These are phyloP conservation scores for Lepeophtheirus nordmannii DNA, from an alignment of 2,888 invertebrate species.

Conservation along the genomic window DNA sequence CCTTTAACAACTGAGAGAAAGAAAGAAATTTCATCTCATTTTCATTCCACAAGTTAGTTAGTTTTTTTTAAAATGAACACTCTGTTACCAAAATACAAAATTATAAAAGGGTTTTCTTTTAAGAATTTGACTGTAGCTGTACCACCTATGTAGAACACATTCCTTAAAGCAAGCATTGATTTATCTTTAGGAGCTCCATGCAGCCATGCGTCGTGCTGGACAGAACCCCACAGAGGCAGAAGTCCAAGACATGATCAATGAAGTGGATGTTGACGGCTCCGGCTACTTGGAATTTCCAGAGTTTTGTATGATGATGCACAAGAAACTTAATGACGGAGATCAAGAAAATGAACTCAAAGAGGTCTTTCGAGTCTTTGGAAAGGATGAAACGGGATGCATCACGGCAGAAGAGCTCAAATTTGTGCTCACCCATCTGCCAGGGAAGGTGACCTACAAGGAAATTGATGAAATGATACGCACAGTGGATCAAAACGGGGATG, in stretches of 20 bases:
- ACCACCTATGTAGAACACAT: too few relatives aligned
- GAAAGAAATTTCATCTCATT: too few relatives aligned
- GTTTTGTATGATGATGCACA: slow-evolving; percentile 24
- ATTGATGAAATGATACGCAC: slow-evolving; percentile 23
- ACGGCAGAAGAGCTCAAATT: slow-evolving; percentile 25
- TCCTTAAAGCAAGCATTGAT: too few relatives aligned
- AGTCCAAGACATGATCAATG: slow-evolving; percentile 25
- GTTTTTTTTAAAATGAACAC: too few relatives aligned
- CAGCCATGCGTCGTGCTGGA: slow-evolving; percentile 22
- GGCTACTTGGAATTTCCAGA: slow-evolving; percentile 24
- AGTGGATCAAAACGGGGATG: slow-evolving; percentile 19
- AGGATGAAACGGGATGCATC: slow-evolving; percentile 23
- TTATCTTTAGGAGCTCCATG: slow-evolving; percentile 19
- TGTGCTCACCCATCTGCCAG: slow-evolving; percentile 24
- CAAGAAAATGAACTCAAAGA: slow-evolving; percentile 24
- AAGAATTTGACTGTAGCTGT: too few relatives aligned
- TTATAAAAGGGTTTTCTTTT: too few relatives aligned
- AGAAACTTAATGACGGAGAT: slow-evolving; percentile 22
- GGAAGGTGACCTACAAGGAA: slow-evolving; percentile 24
- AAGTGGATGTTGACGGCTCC: slow-evolving; percentile 23
- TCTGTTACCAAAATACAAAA: too few relatives aligned
- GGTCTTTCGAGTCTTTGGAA: slow-evolving; percentile 23
- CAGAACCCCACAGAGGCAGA: slow-evolving; percentile 25
- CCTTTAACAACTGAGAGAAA: too few relatives aligned
- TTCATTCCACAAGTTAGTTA: too few relatives aligned